phyloP scores from a whole-genome alignment of 2,888 invertebrate genomes.

The Atrina japonica region DNA sequence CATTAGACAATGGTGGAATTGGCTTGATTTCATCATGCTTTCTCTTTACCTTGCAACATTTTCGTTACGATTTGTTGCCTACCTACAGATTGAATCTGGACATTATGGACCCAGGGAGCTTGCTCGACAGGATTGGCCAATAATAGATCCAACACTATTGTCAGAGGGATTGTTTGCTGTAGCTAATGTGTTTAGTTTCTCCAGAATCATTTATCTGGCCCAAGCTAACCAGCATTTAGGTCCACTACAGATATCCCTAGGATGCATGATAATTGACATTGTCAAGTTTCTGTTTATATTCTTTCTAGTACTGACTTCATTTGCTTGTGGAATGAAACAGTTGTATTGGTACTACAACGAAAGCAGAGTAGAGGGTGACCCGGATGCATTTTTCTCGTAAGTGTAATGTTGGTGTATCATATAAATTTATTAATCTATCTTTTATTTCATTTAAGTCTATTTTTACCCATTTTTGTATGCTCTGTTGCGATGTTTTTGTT shows the following conservation, averaged over 20 bases:
- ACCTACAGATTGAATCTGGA: constrained; percentile 74
- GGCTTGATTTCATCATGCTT: constrained; percentile 84
- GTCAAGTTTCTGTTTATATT: constrained; percentile 83
- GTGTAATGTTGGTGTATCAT: no score
- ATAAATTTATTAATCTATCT: no score
- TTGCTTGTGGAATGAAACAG: constrained; percentile 88
- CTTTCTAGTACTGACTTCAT: constrained; percentile 82
- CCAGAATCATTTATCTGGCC: constrained; percentile 83
- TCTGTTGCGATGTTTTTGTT: no score
- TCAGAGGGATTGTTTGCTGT: constrained; percentile 83
- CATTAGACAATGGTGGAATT: constrained; percentile 84
- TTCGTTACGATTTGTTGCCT: constrained; percentile 81
- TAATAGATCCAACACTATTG: constrained; percentile 83
- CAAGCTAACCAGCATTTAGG: constrained; percentile 83
- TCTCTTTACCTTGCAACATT: constrained; percentile 83
- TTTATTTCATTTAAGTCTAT: no score
- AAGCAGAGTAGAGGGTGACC: constrained; percentile 51
- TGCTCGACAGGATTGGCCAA: constrained; percentile 81
- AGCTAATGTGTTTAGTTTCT: constrained; percentile 84
- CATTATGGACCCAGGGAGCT: constrained; percentile 78
- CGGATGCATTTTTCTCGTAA: constrained; percentile 72
- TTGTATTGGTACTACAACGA: constrained; percentile 82
- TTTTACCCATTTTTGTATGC: no score
- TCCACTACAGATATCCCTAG: constrained; percentile 83
- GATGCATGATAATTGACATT: constrained; percentile 84